Percentiles rank a stretch among this genome's conserved stretches.
phyloP scores from a whole-genome alignment of 1,140 invertebrate species.

The Drosophila nannoptera region DNA sequence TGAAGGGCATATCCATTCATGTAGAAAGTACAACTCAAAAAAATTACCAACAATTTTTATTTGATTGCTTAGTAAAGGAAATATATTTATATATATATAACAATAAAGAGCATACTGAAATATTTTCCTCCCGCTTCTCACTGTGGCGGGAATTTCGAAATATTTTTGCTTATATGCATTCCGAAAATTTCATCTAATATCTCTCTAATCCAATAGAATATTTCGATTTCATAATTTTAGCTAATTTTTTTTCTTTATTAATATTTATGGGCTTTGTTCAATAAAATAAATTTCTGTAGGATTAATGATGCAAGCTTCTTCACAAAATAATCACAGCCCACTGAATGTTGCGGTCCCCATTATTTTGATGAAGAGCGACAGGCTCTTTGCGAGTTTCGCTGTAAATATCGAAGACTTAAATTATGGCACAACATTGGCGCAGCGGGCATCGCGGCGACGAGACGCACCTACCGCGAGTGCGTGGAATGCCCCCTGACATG shows the following conservation, averaged over 20 bases:
- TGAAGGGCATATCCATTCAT: conserved; percentile 23
- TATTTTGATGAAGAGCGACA: conserved; percentile 59
- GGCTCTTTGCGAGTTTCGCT: conserved; percentile 52
- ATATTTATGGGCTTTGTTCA: no score
- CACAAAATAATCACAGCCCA: conserved; percentile 14
- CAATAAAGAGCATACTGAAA: background rate
- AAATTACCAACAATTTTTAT: background rate
- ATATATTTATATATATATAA: background rate
- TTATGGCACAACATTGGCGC: conserved; percentile 53
- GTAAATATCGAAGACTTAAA: conserved; percentile 54
- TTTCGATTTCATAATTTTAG: no score
- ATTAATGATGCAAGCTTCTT: conserved; percentile 1
- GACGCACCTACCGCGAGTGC: conserved; percentile 20
- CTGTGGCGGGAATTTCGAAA: no score
- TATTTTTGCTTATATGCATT: no score
- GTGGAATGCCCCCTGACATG: background rate
- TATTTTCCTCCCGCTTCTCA: background rate
- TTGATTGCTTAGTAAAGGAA: background rate
- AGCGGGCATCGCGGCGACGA: conserved; percentile 32
- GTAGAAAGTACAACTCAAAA: no score
- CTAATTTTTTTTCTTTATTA: no score
- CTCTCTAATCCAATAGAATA: no score
- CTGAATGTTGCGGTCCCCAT: conserved; percentile 33
- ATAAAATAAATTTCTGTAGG: background rate
- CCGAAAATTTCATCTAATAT: no score